Evolutionary conservation across 2,113 vertebrate species (phyloP).

Genomic region (Tichodroma muraria): DNA sequence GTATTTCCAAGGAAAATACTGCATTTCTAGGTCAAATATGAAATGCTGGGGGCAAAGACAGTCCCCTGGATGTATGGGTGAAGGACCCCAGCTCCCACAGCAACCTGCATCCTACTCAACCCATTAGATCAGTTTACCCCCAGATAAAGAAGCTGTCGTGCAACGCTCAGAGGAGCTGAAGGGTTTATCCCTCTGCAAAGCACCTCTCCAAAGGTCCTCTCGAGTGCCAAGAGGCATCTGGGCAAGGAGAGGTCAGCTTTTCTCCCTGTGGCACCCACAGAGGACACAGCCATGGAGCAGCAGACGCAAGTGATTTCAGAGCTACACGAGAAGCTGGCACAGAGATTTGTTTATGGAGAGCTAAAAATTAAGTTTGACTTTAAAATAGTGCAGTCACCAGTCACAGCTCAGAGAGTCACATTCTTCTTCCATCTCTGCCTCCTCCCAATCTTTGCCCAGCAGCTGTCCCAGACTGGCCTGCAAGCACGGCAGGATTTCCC

Average conservation of each 20-base stretch:
- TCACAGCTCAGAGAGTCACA: background rate
- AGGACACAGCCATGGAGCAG: background rate
- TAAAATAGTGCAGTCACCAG: background rate
- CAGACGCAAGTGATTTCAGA: background rate
- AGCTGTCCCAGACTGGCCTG: background rate
- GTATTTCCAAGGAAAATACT: background rate
- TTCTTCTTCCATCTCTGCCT: conserved; percentile 7
- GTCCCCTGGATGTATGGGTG: background rate
- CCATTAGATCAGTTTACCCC: background rate
- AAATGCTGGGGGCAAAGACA: background rate
- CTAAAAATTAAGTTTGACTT: conserved; percentile 30
- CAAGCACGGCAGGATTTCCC: background rate
- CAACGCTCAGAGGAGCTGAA: background rate
- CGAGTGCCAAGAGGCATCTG: accelerated
- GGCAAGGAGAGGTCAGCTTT: background rate
- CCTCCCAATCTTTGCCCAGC: background rate
- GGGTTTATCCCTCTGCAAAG: background rate
- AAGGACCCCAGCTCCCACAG: background rate
- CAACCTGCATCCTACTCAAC: background rate
- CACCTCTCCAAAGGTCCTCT: background rate
- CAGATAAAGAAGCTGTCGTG: background rate
- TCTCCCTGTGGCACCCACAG: background rate
- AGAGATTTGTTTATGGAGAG: background rate
- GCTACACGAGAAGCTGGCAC: conserved; percentile 5
- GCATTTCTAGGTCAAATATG: background rate